phyloP scores from a whole-genome alignment of 1,140 invertebrate genomes.

The Halictus rubicundus region DNA sequence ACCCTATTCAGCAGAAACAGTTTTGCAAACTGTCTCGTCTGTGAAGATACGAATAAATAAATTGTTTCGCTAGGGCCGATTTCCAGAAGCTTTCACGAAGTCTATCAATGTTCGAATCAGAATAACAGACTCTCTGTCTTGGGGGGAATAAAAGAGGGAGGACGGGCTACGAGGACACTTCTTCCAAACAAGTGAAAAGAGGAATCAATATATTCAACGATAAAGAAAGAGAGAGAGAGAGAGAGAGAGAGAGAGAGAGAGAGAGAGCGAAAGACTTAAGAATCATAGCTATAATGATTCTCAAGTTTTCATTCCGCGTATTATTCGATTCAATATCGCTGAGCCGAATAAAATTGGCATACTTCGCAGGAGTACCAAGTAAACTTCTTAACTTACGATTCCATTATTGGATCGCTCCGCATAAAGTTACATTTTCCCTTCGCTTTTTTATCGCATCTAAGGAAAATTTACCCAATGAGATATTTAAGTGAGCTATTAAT shows the following conservation, averaged over 20 bases:
- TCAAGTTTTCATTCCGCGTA: background rate
- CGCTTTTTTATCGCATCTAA: too few species aligned
- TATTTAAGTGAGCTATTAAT: too few species aligned
- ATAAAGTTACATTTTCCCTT: background rate
- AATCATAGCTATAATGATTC: background rate
- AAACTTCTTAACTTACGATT: background rate
- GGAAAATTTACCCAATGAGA: too few species aligned
- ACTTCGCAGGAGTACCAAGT: background rate
- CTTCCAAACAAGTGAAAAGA: background rate
- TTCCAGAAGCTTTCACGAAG: background rate
- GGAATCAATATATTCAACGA: slow-evolving; percentile 1
- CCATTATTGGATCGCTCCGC: background rate
- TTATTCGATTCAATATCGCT: background rate
- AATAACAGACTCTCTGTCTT: background rate
- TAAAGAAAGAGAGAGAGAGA: too few species aligned
- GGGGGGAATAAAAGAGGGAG: background rate
- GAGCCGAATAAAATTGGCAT: background rate
- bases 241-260: too few species aligned
- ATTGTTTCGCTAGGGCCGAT: background rate
- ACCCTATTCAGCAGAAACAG: too few species aligned
- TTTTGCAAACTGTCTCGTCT: background rate
- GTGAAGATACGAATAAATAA: background rate
- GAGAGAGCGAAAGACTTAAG: background rate
- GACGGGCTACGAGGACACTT: background rate
- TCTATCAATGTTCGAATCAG: background rate